These are phyloP conservation scores for Entelurus aequoreus DNA, from an alignment of 2,113 vertebrate species.

Conservation along the genomic window DNA sequence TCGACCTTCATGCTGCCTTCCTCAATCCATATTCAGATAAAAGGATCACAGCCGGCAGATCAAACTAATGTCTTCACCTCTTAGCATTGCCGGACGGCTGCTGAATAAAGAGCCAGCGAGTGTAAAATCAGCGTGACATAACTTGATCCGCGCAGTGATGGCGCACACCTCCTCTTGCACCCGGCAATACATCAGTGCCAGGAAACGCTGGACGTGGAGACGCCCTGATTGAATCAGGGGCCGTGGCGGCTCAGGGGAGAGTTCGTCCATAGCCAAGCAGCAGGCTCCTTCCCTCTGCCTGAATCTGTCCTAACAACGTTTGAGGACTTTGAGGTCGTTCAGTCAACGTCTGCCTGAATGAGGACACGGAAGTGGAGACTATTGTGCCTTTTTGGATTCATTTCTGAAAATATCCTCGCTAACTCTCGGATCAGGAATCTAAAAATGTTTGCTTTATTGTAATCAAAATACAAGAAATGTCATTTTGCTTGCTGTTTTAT, in stretches of 20 bases:
- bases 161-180: constrained; percentile 47
- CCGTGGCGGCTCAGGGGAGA: constrained; percentile 54
- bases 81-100: constrained; percentile 44
- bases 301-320: constrained; percentile 51
- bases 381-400: not conserved
- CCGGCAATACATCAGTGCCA: constrained; percentile 77
- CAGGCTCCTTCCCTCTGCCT: constrained; percentile 32
- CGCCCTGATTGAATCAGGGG: constrained; percentile 66
- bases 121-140: constrained; percentile 68
- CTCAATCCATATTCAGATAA: constrained; percentile 64
- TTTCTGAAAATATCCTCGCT: too few relatives aligned
- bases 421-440: too few relatives aligned
- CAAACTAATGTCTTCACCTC: constrained; percentile 65
- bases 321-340: constrained; percentile 47
- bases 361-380: too few relatives aligned
- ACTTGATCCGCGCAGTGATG: constrained; percentile 67
- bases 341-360: constrained; percentile 35
- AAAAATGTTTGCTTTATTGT: too few relatives aligned
- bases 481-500: too few relatives aligned
- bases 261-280: constrained; percentile 51
- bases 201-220: constrained; percentile 59
- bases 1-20: constrained; percentile 62
- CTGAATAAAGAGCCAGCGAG: constrained; percentile 58
- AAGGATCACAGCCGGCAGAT: constrained; percentile 54
- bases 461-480: too few relatives aligned